Evolutionary conservation across 1,140 invertebrate species (phyloP).

Genomic region (Trypoxylus dichotomus): DNA sequence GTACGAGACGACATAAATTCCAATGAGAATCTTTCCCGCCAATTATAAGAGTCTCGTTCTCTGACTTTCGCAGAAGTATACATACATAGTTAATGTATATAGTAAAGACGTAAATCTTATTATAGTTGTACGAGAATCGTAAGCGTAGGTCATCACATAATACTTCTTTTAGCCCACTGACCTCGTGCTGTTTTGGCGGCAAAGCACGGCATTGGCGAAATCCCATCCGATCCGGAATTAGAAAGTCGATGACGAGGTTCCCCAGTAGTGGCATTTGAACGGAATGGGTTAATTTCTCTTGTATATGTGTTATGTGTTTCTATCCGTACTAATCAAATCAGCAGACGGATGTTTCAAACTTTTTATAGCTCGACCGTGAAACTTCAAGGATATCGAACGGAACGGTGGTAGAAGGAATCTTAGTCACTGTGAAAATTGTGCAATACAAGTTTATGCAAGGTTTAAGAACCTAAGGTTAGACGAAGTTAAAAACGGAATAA

Average conservation of each 20-base stretch:
- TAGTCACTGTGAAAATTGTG: neutral
- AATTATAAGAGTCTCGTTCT: neutral
- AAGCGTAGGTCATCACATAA: too few species aligned
- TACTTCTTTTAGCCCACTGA: neutral
- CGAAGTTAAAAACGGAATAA: too few species aligned
- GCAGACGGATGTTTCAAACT: too few species aligned
- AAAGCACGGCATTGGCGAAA: neutral
- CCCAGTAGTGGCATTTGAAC: neutral
- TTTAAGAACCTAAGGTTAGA: too few species aligned
- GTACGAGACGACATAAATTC: constrained; percentile 11
- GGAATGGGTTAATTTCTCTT: neutral
- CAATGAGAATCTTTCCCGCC: neutral
- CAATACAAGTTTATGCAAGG: neutral
- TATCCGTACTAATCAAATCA: too few species aligned
- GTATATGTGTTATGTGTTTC: neutral
- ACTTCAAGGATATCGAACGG: constrained; percentile 1
- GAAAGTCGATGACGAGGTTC: neutral
- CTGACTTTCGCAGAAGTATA: neutral
- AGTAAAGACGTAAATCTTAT: too few species aligned
- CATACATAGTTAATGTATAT: too few species aligned
- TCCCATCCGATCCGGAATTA: neutral
- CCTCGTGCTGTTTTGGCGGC: neutral
- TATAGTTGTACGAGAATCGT: neutral
- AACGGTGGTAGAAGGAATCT: neutral
- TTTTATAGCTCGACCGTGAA: neutral